Evolutionary conservation across 2,113 vertebrate species (phyloP).

Genomic region (Dasypus novemcinctus): DNA sequence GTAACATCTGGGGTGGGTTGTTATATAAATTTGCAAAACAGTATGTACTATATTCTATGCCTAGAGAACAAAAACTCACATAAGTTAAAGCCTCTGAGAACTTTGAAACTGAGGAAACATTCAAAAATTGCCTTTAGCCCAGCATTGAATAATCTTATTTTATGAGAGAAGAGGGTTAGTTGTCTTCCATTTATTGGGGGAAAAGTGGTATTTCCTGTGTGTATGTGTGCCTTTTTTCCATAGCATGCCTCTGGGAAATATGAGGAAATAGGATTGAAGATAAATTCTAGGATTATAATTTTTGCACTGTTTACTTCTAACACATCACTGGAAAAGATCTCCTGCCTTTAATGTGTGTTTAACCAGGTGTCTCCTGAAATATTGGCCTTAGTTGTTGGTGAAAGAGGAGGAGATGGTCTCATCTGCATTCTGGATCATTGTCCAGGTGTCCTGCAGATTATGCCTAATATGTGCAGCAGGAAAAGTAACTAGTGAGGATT

Average conservation of each 20-base stretch:
- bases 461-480: no score
- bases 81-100: neutral
- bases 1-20: accelerated
- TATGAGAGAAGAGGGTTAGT: neutral
- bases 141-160: neutral
- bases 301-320: neutral
- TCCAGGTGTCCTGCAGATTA: neutral
- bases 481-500: neutral
- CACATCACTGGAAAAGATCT: neutral
- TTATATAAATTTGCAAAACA: neutral
- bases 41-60: neutral
- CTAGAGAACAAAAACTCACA: neutral
- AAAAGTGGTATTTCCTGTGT: neutral
- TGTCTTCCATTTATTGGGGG: neutral
- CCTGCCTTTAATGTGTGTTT: neutral
- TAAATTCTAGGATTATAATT: neutral
- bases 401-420: neutral
- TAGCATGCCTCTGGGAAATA: neutral
- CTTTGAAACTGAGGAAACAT: neutral
- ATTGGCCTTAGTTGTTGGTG: neutral
- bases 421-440: neutral
- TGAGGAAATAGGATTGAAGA: neutral
- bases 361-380: neutral
- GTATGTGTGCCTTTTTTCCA: accelerated
- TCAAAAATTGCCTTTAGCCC: neutral